Conservation (phyloP, 2,888 invertebrate genomes). For the Coleophora flavipennella region DNA sequence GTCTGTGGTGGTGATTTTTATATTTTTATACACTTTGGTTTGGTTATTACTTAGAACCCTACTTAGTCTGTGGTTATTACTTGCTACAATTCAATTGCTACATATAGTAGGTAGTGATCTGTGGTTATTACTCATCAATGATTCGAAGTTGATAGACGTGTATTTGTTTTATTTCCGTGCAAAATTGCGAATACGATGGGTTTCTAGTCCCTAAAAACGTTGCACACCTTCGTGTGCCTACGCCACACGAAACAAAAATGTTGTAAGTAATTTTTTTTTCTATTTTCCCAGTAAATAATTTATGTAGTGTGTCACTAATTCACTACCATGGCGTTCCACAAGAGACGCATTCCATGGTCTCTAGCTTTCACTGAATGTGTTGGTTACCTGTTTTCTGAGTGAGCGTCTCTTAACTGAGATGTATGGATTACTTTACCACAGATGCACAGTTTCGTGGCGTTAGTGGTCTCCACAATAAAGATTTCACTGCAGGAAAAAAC, state of each 20-base stretch:
- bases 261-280: slow-evolving; percentile 70
- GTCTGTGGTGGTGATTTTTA: too few relatives aligned
- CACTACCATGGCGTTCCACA: slow-evolving; percentile 4
- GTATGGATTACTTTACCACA: too few relatives aligned
- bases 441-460: too few relatives aligned
- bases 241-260: slow-evolving; percentile 74
- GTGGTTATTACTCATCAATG: slow-evolving; percentile 63
- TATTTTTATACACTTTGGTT: too few relatives aligned
- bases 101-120: too few relatives aligned
- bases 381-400: too few relatives aligned
- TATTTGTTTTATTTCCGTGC: slow-evolving; percentile 59
- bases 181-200: slow-evolving; percentile 78
- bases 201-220: slow-evolving; percentile 78
- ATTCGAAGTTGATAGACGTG: slow-evolving; percentile 49
- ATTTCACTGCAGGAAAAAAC: too few relatives aligned
- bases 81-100: too few relatives aligned
- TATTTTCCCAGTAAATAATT: slow-evolving; percentile 1
- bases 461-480: too few relatives aligned
- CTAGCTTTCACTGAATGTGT: slow-evolving; percentile 2
- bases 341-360: slow-evolving; percentile 1
- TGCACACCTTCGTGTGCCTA: slow-evolving; percentile 84
- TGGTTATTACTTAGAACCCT: too few relatives aligned
- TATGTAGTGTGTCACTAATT: background rate
- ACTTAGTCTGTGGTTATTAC: too few relatives aligned
- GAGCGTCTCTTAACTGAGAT: too few relatives aligned